Percentiles rank a stretch among this genome's conserved stretches.
These are phyloP conservation scores for Gila robusta DNA, from an alignment of 2,797 vertebrate genomes.

Conservation along the genomic window DNA sequence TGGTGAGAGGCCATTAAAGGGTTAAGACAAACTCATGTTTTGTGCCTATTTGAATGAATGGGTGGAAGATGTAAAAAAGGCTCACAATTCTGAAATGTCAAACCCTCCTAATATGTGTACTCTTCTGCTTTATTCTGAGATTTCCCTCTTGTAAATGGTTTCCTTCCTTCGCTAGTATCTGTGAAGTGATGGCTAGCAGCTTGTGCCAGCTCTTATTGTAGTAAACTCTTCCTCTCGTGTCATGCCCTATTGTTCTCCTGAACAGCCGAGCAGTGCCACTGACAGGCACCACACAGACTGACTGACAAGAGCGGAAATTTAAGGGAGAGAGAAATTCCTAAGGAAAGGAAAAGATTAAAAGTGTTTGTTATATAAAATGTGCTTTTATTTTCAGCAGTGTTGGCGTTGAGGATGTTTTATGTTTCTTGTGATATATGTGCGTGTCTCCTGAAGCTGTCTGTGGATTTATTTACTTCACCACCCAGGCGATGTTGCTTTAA, in stretches of 20 bases:
- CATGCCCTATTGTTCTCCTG: conserved; percentile 42
- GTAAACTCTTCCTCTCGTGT: conserved; percentile 36
- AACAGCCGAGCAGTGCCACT: background rate
- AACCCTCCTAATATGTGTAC: background rate
- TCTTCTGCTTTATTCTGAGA: conserved; percentile 47
- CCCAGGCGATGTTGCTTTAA: conserved; percentile 63
- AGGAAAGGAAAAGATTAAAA: background rate
- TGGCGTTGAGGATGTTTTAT: background rate
- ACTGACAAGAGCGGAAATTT: background rate
- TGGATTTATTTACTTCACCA: conserved; percentile 34
- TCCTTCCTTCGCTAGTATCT: conserved; percentile 57
- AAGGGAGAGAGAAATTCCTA: conserved; percentile 10
- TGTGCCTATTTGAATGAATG: conserved; percentile 28
- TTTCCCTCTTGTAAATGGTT: conserved; percentile 49
- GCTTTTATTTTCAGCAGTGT: background rate
- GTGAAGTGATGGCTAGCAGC: conserved; percentile 32
- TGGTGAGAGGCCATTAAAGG: background rate
- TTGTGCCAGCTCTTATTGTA: conserved; percentile 50
- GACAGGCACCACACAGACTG: conserved; percentile 33
- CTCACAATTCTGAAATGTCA: background rate
- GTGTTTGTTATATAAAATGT: background rate
- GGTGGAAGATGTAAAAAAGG: conserved; percentile 11
- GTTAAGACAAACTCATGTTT: conserved; percentile 19
- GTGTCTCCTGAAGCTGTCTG: conserved; percentile 25
- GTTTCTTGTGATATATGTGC: conserved; percentile 13